Conservation (phyloP, 2,888 invertebrate genomes). For the Epicampocera succincta region DNA sequence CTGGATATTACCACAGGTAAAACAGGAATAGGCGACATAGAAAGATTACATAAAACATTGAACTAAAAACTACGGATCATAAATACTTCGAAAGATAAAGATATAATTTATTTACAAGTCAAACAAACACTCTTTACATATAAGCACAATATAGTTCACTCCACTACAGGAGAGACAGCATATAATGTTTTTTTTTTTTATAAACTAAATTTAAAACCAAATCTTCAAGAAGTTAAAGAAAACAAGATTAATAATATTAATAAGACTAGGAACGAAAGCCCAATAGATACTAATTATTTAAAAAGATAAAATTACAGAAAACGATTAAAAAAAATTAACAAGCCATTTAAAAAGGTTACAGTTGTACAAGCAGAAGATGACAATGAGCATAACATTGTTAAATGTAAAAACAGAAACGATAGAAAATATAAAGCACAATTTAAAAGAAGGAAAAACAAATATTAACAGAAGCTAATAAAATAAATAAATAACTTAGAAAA, state of each 20-base stretch:
- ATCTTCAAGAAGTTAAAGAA: slow-evolving; percentile 40
- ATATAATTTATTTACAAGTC: too few species aligned
- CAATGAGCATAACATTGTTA: slow-evolving; percentile 48
- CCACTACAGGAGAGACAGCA: slow-evolving; percentile 28
- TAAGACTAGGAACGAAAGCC: too few species aligned
- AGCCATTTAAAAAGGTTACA: too few species aligned
- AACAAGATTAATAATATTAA: slow-evolving; percentile 48
- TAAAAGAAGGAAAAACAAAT: slow-evolving; percentile 19
- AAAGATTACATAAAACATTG: slow-evolving; percentile 50
- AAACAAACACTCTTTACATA: too few species aligned
- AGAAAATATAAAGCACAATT: too few species aligned
- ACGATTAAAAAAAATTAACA: slow-evolving; percentile 38
- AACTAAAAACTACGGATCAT: slow-evolving; percentile 60
- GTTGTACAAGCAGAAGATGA: slow-evolving; percentile 44
- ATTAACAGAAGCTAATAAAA: neutral
- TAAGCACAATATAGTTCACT: slow-evolving; percentile 27
- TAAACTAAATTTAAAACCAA: neutral
- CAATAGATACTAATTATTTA: slow-evolving; percentile 1
- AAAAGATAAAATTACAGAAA: slow-evolving; percentile 45
- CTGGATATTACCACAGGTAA: too few species aligned
- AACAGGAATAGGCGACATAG: too few species aligned
- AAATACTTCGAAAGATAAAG: slow-evolving; percentile 25
- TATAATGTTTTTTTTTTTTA: slow-evolving; percentile 52
- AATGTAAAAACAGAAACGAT: slow-evolving; percentile 49
- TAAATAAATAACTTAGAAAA: slow-evolving; percentile 3